Evolutionary conservation across 2,113 vertebrate species (phyloP).

Genomic region (Corythornis madagascariensis): DNA sequence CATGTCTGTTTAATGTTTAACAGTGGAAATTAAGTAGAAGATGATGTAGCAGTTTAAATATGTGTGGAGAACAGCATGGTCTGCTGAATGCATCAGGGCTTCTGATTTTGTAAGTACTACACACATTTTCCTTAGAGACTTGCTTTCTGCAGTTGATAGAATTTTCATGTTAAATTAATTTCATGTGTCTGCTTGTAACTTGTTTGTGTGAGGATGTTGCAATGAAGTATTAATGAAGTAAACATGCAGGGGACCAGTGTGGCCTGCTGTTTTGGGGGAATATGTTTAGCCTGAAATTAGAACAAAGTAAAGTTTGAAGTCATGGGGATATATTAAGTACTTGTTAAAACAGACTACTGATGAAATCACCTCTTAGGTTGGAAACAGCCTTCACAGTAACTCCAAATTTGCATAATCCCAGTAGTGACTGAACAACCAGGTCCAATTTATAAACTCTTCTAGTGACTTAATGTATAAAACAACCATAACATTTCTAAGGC

Average conservation of each 20-base stretch:
- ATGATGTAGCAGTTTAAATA: constrained; percentile 12
- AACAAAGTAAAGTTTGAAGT: constrained; percentile 16
- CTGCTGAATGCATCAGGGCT: not conserved
- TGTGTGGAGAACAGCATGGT: not conserved
- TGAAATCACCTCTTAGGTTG: not conserved
- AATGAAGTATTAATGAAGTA: not conserved
- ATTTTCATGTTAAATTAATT: not conserved
- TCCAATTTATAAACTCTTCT: not conserved
- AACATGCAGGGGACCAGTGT: not conserved
- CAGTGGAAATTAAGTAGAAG: not conserved
- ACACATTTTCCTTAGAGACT: not conserved
- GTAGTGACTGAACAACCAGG: not conserved
- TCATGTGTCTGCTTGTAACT: not conserved
- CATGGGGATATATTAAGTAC: not conserved
- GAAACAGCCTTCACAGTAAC: not conserved
- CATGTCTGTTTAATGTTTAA: constrained; percentile 56
- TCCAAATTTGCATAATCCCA: not conserved
- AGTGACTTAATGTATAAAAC: not conserved
- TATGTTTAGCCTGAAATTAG: not conserved
- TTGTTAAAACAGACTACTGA: constrained; percentile 2
- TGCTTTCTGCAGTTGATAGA: not conserved
- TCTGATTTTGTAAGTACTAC: constrained; percentile 53
- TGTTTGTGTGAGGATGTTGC: not conserved
- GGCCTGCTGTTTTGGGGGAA: not conserved
- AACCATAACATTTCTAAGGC: not conserved